Evolutionary conservation across 2,888 invertebrate genomes (phyloP), one percentile per base, ranked within the genome.

Genomic region (Agriopis aurantiaria): DNA sequence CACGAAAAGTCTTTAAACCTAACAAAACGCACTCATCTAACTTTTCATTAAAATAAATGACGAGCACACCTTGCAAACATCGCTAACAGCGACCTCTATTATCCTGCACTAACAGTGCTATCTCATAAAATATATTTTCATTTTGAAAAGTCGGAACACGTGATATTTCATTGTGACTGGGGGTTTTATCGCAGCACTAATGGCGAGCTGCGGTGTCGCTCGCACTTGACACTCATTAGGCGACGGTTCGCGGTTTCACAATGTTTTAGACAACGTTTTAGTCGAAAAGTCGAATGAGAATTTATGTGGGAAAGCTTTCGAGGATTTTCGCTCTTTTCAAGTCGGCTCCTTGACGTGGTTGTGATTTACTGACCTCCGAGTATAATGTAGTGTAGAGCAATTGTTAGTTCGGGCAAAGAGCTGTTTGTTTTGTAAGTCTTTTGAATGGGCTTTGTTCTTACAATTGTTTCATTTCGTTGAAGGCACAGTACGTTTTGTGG

Each of bases 191-290:
- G 72, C 72, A 71, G 74, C 71, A 75, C 81, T 85, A 83, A 85
- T 82, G 82, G 80, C 78, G 75, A 71, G 66, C 71, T 77, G 71
- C 68, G 70, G 72, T 74, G 77, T 78, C 78, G 77, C 74, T 73
- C 74, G 71, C 78, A 79, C 80, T 82, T 82, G 81, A 82, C 81
- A 78, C 82, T 83, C 85, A 81, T 83, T 84, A 83, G 75, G 75
- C 78, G 75, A 58, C 73, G 75, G 78, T 69, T 76, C 77, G 73
- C 67, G 73, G 73, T 74, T 61, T 45, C 75, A 82, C 80, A 80
- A 74, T 79, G 78, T 76, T 78, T 69, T 77, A 75, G 75, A 65
- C 71, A 74, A 74, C 69, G 74, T 72, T 78, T 77, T 75, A 65
- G 74, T 69, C 71, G 64, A 74, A 75, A 69, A 79, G 75, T 17